Evolutionary conservation across 1,140 invertebrate species (phyloP).

Genomic region (Bombus ignitus): DNA sequence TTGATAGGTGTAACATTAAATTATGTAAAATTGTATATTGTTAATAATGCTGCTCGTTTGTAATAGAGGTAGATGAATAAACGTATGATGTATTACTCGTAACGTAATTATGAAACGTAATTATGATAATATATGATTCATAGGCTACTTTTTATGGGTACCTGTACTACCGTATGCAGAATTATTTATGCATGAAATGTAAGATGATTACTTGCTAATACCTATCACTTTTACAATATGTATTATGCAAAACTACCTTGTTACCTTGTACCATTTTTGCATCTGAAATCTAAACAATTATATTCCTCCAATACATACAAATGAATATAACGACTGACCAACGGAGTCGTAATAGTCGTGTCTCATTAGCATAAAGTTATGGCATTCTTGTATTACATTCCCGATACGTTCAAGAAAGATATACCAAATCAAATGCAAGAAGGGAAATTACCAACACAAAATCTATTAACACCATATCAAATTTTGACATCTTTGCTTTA

Average conservation of each 20-base stretch:
- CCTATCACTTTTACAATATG: not conserved
- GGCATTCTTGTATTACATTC: too few species aligned
- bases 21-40: too few species aligned
- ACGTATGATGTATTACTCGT: not conserved
- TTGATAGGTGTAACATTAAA: too few species aligned
- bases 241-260: not conserved
- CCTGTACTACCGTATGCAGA: too few species aligned
- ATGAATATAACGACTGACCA: not conserved
- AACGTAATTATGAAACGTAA: not conserved
- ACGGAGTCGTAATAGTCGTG: not conserved
- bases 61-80: not conserved
- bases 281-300: not conserved
- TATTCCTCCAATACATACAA: not conserved
- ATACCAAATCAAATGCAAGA: too few species aligned
- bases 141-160: not conserved
- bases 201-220: not conserved
- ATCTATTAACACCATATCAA: not conserved
- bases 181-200: slow-evolving; percentile 6
- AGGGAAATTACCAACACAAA: not conserved
- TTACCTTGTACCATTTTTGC: too few species aligned
- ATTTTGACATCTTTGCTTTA: too few species aligned
- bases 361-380: not conserved
- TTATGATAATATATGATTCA: slow-evolving; percentile 26
- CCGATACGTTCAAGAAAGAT: too few species aligned
- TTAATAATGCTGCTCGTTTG: not conserved